A percentile compares a stretch with the other conserved stretches of the same genome.
These are phyloP conservation scores for Drosophila busckii DNA, from an alignment of 1,140 invertebrate species.

Conservation along the genomic window DNA sequence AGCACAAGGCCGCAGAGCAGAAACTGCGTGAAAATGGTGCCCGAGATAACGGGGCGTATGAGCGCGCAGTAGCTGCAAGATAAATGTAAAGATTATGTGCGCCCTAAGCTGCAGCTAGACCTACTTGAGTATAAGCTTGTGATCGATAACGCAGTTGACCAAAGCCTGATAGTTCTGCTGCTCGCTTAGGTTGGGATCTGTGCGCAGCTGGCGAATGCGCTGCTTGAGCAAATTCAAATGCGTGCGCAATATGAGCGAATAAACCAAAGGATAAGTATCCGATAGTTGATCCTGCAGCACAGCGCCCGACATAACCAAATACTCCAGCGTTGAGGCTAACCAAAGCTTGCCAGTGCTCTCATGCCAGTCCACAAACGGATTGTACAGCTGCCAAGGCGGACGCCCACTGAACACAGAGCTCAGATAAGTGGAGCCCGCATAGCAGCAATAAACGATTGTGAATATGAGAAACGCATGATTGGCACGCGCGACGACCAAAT, in stretches of 20 bases:
- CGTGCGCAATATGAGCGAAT: conserved; percentile 39
- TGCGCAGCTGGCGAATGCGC: conserved; percentile 36
- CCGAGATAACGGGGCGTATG: conserved; percentile 50
- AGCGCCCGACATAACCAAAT: conserved; percentile 48
- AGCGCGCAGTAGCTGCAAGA: conserved; percentile 39
- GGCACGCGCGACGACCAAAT: conserved; percentile 37
- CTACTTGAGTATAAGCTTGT: conserved; percentile 46
- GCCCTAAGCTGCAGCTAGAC: too few species aligned
- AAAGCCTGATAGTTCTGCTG: conserved; percentile 48
- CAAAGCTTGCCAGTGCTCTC: conserved; percentile 32
- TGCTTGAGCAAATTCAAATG: conserved; percentile 47
- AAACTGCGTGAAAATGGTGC: conserved; percentile 59
- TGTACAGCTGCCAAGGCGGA: conserved; percentile 54
- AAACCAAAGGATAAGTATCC: conserved; percentile 46
- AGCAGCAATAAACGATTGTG: conserved; percentile 53
- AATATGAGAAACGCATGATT: conserved; percentile 55
- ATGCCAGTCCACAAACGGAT: conserved; percentile 49
- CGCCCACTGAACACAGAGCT: conserved; percentile 44
- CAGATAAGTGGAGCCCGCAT: conserved; percentile 48
- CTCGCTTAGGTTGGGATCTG: conserved; percentile 26
- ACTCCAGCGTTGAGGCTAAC: conserved; percentile 46
- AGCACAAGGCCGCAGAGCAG: conserved; percentile 47
- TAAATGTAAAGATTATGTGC: not conserved
- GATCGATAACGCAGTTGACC: conserved; percentile 49
- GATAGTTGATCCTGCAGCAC: conserved; percentile 53